Conservation (phyloP, 1,140 invertebrate species). For the Drosophila azteca region DNA sequence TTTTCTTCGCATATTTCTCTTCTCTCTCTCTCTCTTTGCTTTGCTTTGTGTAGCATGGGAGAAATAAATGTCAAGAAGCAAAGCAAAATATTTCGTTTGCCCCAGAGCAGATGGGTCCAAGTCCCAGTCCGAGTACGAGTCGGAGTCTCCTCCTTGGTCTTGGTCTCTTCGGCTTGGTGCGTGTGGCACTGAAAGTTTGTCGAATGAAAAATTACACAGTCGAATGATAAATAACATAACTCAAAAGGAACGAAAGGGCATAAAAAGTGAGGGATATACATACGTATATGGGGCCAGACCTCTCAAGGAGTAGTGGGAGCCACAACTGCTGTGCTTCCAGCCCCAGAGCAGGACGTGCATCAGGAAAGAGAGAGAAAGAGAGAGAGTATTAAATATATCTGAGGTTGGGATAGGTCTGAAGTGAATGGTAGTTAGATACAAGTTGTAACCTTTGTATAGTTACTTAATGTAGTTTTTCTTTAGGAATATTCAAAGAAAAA, state of each 20-base stretch:
- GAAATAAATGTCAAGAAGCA: slow-evolving; percentile 59
- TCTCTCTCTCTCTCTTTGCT: slow-evolving; percentile 13
- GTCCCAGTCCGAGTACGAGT: background rate
- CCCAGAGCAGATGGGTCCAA: slow-evolving; percentile 3
- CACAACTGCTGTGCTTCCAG: slow-evolving; percentile 22
- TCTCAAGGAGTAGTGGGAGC: slow-evolving; percentile 20
- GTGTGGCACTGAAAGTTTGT: slow-evolving; percentile 56
- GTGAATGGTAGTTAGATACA: background rate
- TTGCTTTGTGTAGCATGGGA: slow-evolving; percentile 8
- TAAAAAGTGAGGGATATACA: slow-evolving; percentile 25
- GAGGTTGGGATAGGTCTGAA: slow-evolving; percentile 6
- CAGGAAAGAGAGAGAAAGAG: too few relatives aligned
- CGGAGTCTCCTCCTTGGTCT: background rate
- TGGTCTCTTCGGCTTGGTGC: slow-evolving; percentile 11
- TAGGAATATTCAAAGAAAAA: too few relatives aligned
- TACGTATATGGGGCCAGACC: background rate
- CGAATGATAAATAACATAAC: slow-evolving; percentile 77
- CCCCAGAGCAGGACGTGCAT: background rate
- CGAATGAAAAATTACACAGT: slow-evolving; percentile 69
- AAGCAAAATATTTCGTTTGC: slow-evolving; percentile 33
- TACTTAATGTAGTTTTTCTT: too few relatives aligned
- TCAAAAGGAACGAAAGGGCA: slow-evolving; percentile 33
- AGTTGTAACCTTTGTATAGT: too few relatives aligned
- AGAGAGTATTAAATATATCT: background rate
- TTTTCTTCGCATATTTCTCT: slow-evolving; percentile 9